Conservation (phyloP, 2,113 vertebrate species). For the Thryonomys swinderianus region DNA sequence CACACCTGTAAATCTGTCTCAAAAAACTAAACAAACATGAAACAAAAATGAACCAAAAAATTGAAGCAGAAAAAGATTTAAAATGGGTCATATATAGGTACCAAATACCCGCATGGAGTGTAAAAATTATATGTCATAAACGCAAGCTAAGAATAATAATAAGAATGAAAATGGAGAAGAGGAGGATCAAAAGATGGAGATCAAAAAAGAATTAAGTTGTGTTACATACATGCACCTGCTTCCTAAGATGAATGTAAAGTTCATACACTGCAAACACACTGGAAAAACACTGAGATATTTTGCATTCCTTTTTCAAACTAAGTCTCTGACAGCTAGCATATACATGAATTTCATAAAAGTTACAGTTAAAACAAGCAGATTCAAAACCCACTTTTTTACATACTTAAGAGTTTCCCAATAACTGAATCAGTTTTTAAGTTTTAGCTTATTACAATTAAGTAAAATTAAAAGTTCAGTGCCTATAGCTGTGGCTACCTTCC, state of each 20-base stretch:
- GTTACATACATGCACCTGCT: background rate
- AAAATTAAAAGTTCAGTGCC: background rate
- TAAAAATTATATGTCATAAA: background rate
- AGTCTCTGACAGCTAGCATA: background rate
- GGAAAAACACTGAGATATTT: background rate
- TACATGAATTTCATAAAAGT: slow-evolving; percentile 8
- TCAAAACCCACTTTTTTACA: background rate
- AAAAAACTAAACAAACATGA: too few relatives aligned
- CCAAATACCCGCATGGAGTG: background rate
- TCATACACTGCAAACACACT: background rate
- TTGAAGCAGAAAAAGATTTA: background rate
- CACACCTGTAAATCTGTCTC: too few relatives aligned
- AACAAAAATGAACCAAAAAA: too few relatives aligned
- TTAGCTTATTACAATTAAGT: background rate
- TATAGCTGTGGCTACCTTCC: background rate
- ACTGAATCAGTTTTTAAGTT: slow-evolving; percentile 37
- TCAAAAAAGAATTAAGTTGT: background rate
- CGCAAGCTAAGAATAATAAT: background rate
- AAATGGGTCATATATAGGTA: background rate
- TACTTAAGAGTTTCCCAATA: slow-evolving; percentile 20
- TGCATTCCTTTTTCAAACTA: background rate
- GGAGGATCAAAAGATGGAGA: background rate
- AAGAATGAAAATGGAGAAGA: background rate
- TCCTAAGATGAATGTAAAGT: background rate
- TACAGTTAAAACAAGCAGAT: slow-evolving; percentile 28